Percentiles rank a stretch among this genome's conserved stretches.
phyloP scores from a whole-genome alignment of 2,888 invertebrate genomes.

The Aphodius granarius region DNA sequence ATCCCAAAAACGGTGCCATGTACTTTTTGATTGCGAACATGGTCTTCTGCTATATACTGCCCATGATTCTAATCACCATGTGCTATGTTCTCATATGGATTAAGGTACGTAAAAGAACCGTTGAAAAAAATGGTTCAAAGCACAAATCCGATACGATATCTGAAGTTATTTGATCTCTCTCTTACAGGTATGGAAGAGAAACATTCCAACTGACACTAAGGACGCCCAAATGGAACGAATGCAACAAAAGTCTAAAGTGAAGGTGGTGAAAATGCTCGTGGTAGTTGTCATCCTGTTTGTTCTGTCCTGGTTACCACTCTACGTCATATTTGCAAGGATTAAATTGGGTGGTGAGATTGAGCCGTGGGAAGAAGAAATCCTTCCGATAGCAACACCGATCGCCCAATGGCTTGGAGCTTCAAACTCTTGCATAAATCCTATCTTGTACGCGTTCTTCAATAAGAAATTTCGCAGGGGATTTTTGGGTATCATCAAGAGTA shows the following conservation, averaged over 20 bases:
- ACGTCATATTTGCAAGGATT: constrained; percentile 84
- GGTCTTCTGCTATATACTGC: constrained; percentile 86
- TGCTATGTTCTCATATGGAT: constrained; percentile 93
- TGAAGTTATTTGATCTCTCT: too few species aligned
- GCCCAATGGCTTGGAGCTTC: constrained; percentile 93
- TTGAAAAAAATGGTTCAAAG: background rate
- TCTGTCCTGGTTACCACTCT: constrained; percentile 89
- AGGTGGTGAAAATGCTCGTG: constrained; percentile 93
- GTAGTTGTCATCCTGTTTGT: constrained; percentile 93
- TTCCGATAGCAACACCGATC: constrained; percentile 81
- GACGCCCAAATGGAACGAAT: constrained; percentile 90
- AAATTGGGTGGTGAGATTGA: constrained; percentile 78
- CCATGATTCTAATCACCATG: constrained; percentile 86
- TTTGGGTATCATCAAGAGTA: constrained; percentile 82
- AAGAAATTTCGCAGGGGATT: constrained; percentile 91
- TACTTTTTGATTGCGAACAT: constrained; percentile 90
- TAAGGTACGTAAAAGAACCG: constrained; percentile 54
- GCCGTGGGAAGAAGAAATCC: constrained; percentile 77
- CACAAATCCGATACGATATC: background rate
- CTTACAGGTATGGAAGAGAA: constrained; percentile 68
- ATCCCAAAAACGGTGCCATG: constrained; percentile 75
- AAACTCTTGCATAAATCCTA: constrained; percentile 94
- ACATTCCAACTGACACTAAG: constrained; percentile 89
- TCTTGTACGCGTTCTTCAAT: constrained; percentile 93
- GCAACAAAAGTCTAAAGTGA: constrained; percentile 93